These are phyloP conservation scores for Hestina assimilis DNA, from an alignment of 1,140 invertebrate species.

Conservation along the genomic window DNA sequence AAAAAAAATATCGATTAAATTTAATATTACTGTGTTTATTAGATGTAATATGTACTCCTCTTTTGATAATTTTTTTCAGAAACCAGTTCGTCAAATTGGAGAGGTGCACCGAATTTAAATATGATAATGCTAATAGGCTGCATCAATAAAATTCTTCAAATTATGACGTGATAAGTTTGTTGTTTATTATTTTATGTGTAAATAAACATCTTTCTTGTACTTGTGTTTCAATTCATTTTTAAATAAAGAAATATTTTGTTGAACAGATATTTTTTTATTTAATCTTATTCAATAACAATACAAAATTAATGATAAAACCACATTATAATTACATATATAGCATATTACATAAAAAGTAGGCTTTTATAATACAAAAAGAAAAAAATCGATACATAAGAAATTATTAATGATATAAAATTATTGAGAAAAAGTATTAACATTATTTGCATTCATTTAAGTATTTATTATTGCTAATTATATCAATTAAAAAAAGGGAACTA, in stretches of 20 bases:
- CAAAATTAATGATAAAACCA: not conserved
- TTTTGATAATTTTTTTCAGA: constrained; percentile 40
- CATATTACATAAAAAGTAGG: not conserved
- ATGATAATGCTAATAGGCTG: constrained; percentile 10
- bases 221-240: not conserved
- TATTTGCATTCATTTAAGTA: no score
- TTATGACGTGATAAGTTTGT: constrained; percentile 26
- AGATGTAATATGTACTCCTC: not conserved
- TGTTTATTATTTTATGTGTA: constrained; percentile 24
- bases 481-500: no score
- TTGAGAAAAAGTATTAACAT: not conserved
- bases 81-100: constrained; percentile 38
- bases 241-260: constrained; percentile 7
- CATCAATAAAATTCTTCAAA: constrained; percentile 22
- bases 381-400: not conserved
- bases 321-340: not conserved
- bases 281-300: constrained; percentile 17
- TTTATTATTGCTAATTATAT: no score
- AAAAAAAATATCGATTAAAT: not conserved
- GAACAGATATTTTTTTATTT: constrained; percentile 14
- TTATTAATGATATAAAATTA: not conserved
- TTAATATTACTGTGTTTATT: not conserved
- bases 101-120: constrained; percentile 13
- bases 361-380: not conserved
- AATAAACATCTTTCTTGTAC: constrained; percentile 27